Base-by-base conservation (phyloP, 2,888 invertebrate genomes). In the Eueremaeus valkanovi region DNA sequence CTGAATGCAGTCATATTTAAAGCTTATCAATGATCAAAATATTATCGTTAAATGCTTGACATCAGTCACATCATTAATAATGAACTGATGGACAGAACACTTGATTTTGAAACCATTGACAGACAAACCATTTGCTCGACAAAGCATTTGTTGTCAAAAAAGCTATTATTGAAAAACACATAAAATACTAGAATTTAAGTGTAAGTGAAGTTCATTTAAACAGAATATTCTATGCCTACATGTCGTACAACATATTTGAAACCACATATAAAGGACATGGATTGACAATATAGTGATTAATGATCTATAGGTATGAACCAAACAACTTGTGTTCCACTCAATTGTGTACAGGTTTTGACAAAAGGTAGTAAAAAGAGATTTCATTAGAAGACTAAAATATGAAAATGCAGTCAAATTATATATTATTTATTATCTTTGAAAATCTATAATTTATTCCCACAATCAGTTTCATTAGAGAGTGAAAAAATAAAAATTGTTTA, bases 121-220 rank as follows among this genome's bases (percentile, higher is more conserved):
- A 51, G 51, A 51, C 51, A 51, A 51, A 51, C 51, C 51, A 51
- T 51, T 51, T 51, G 51, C 21, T n/a, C n/a, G 16, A 51, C 51
- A 51, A 51, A 21, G 51, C n/a, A 11, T 51, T 51, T 51, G 21
- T 51, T 24, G 51, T 21, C 51, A 45, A 45, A 45, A 8, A 6
- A 51, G n/a, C 21, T n/a, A 51, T 21, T 51, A 6, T 51, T 51
- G n/a, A n/a, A n/a, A n/a, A n/a, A n/a, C n/a, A n/a, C n/a, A n/a
- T n/a, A n/a, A n/a, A n/a, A n/a, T n/a, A n/a, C n/a, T n/a, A n/a
- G n/a, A n/a, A n/a, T n/a, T n/a, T n/a, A n/a, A n/a, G n/a, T n/a
- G n/a, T n/a, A n/a, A n/a, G n/a, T n/a, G n/a, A n/a, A n/a, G n/a
- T n/a, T n/a, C n/a, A n/a, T n/a, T n/a, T n/a, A n/a, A n/a, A n/a